Evolutionary conservation across 2,113 vertebrate genomes (phyloP).

Genomic region (Cariama cristata): DNA sequence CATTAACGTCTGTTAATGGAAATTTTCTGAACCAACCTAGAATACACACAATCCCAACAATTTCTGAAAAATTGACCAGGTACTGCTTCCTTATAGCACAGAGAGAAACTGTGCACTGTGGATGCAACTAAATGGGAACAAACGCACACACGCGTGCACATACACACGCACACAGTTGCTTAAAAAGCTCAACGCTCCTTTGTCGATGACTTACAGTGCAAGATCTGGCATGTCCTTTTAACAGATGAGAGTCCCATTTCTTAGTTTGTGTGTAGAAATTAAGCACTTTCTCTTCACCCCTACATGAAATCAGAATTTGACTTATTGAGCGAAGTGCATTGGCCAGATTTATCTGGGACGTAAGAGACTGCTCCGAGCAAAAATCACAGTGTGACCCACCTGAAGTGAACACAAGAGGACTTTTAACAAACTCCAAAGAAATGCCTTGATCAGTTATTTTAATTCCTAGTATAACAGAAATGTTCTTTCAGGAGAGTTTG

Average conservation of each 20-base stretch:
- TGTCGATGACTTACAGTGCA: accelerated
- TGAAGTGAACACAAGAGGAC: neutral
- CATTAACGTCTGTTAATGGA: neutral
- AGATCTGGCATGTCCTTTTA: neutral
- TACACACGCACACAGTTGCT: neutral
- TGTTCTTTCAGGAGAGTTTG: neutral
- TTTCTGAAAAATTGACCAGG: neutral
- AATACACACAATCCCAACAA: neutral
- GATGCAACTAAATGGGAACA: neutral
- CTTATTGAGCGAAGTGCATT: neutral
- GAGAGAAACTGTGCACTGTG: neutral
- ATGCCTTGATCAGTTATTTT: neutral
- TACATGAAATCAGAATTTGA: neutral
- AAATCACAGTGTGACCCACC: neutral
- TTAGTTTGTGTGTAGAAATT: neutral
- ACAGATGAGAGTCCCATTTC: neutral
- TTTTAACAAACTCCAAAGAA: neutral
- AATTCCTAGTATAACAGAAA: neutral
- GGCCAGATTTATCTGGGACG: neutral
- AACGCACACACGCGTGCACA: accelerated
- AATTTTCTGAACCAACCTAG: neutral
- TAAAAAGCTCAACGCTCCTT: neutral
- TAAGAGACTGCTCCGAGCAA: neutral
- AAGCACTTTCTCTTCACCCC: neutral
- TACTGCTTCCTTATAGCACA: neutral